phyloP scores from a whole-genome alignment of 1,140 invertebrate genomes.

The Amyelois transitella region DNA sequence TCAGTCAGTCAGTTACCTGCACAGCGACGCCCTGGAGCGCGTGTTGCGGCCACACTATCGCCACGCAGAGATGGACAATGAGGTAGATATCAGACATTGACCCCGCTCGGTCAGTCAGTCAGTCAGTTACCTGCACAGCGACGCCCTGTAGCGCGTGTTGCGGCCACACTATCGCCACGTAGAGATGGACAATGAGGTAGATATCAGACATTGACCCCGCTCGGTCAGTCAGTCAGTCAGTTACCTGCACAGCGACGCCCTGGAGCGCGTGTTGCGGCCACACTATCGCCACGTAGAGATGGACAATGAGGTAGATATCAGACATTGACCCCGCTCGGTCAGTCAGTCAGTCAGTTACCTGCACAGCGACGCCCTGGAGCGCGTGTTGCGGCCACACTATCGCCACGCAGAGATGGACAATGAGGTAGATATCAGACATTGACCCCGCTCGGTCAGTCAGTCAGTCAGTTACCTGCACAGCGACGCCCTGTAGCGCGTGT shows the following conservation, averaged over 20 bases:
- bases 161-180: constrained; percentile 12
- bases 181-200: too few relatives aligned
- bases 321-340: too few relatives aligned
- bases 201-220: too few relatives aligned
- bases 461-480: neutral
- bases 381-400: constrained; percentile 95
- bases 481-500: constrained; percentile 93
- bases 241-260: constrained; percentile 94
- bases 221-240: too few relatives aligned
- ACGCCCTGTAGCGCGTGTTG: constrained; percentile 91
- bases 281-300: constrained; percentile 98
- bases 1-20: too few relatives aligned
- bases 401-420: too few relatives aligned
- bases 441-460: too few relatives aligned
- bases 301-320: too few relatives aligned
- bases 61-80: too few relatives aligned
- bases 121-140: constrained; percentile 84
- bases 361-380: constrained; percentile 92
- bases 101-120: neutral
- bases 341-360: too few relatives aligned
- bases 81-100: too few relatives aligned
- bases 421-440: too few relatives aligned
- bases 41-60: neutral
- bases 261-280: constrained; percentile 91
- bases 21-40: constrained; percentile 81